These are phyloP conservation scores for Xiphias gladius DNA, from an alignment of 2,113 vertebrate species.

Conservation along the genomic window DNA sequence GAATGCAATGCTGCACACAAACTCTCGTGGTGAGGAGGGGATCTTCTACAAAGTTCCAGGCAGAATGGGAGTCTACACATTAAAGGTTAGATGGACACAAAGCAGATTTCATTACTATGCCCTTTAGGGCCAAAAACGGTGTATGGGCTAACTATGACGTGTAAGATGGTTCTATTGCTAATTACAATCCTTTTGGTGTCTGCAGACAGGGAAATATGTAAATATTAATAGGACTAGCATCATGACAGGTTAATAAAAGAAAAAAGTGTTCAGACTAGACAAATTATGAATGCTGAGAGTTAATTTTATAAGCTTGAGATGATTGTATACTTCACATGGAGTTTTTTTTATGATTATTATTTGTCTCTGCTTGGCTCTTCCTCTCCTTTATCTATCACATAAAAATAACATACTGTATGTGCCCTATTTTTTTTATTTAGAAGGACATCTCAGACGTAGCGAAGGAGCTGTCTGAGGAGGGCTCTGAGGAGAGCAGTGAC, in stretches of 20 bases:
- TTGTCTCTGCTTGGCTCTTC: not conserved
- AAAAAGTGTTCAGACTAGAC: not conserved
- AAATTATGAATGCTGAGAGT: not conserved
- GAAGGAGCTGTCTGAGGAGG: conserved; percentile 92
- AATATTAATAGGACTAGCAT: too few species aligned
- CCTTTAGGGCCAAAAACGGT: not conserved
- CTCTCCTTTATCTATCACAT: not conserved
- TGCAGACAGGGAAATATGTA: not conserved
- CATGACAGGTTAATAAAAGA: not conserved
- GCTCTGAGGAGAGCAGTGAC: conserved; percentile 93
- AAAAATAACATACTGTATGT: not conserved
- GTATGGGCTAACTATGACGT: not conserved
- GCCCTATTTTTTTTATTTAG: conserved; percentile 76
- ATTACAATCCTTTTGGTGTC: not conserved
- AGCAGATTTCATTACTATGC: not conserved
- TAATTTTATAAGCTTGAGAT: not conserved
- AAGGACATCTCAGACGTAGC: conserved; percentile 91
- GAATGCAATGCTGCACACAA: conserved; percentile 98
- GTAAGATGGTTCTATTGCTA: not conserved
- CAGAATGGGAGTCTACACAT: conserved; percentile 98
- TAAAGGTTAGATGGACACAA: conserved; percentile 89
- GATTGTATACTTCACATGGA: not conserved
- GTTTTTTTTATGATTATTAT: not conserved
- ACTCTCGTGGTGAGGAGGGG: conserved; percentile 97
- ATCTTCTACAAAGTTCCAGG: conserved; percentile 99